phyloP scores from a whole-genome alignment of 2,113 vertebrate genomes.

The Perca fluviatilis region DNA sequence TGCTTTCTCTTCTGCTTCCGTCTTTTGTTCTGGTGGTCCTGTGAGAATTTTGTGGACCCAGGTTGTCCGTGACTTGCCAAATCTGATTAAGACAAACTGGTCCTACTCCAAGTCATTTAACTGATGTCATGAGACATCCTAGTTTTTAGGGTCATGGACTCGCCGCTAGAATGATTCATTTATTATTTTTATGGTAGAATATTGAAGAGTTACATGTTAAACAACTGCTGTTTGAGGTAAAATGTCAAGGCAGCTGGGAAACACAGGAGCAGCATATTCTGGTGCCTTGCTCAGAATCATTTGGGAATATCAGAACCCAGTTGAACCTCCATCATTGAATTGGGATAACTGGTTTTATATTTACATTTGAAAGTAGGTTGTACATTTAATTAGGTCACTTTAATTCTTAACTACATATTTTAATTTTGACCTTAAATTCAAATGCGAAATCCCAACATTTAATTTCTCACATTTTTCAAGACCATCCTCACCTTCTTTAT shows the following conservation, averaged over 20 bases:
- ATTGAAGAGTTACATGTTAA: neutral
- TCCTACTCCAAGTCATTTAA: constrained; percentile 16
- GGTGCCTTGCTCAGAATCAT: neutral
- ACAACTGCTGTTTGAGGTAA: neutral
- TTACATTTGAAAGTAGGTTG: neutral
- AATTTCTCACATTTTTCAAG: neutral
- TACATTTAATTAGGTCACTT: neutral
- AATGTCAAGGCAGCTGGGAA: neutral
- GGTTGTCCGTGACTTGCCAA: constrained; percentile 43
- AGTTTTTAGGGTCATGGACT: neutral
- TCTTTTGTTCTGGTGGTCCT: constrained; percentile 29
- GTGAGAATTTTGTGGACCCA: constrained; percentile 32
- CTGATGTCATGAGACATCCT: constrained; percentile 13
- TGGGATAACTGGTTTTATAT: neutral
- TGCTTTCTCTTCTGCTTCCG: constrained; percentile 2
- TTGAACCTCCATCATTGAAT: neutral
- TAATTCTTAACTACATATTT: neutral
- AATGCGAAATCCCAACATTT: neutral
- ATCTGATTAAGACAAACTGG: constrained; percentile 45
- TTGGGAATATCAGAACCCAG: neutral
- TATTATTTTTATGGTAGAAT: neutral
- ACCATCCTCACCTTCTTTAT: neutral
- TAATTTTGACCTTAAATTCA: neutral
- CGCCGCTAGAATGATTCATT: neutral
- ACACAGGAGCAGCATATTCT: neutral